Evolutionary conservation across 1,140 invertebrate species (phyloP).

Genomic region (Drusus annulatus): DNA sequence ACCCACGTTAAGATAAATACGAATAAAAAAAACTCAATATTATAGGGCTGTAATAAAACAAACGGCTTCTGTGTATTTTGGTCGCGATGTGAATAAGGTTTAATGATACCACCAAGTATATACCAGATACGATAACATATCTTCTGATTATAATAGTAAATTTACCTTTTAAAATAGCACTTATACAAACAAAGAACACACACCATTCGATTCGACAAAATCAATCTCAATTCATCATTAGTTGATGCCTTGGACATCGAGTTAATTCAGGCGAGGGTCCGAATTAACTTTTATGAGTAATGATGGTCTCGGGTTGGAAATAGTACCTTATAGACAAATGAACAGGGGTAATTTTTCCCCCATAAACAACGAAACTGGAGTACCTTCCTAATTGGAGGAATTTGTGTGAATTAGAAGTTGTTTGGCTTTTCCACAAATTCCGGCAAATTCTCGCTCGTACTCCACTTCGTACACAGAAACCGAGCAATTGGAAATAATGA

Average conservation of each 20-base stretch:
- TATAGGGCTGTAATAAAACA: too few relatives aligned
- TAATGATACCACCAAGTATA: too few relatives aligned
- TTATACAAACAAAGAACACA: too few relatives aligned
- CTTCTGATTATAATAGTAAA: too few relatives aligned
- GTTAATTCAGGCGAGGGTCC: background rate
- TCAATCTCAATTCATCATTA: constrained; percentile 32
- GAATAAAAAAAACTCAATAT: too few relatives aligned
- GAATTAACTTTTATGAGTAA: constrained; percentile 32
- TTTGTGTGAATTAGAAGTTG: background rate
- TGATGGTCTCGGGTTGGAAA: constrained; percentile 17
- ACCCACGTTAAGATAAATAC: too few relatives aligned
- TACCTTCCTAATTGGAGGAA: constrained; percentile 4
- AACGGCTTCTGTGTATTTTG: too few relatives aligned
- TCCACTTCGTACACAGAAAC: background rate
- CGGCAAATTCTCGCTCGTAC: background rate
- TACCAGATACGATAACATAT: too few relatives aligned
- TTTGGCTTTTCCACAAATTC: background rate
- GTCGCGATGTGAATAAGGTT: too few relatives aligned
- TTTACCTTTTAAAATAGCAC: too few relatives aligned
- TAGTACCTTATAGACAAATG: constrained; percentile 2
- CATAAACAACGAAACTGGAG: background rate
- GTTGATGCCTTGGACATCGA: constrained; percentile 13
- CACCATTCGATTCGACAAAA: background rate
- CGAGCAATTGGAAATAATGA: background rate
- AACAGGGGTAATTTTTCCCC: background rate